Percentiles rank a stretch among this genome's conserved stretches.
These are phyloP conservation scores for Mandrillus leucophaeus DNA, from an alignment of 2,113 vertebrate genomes.

Conservation along the genomic window DNA sequence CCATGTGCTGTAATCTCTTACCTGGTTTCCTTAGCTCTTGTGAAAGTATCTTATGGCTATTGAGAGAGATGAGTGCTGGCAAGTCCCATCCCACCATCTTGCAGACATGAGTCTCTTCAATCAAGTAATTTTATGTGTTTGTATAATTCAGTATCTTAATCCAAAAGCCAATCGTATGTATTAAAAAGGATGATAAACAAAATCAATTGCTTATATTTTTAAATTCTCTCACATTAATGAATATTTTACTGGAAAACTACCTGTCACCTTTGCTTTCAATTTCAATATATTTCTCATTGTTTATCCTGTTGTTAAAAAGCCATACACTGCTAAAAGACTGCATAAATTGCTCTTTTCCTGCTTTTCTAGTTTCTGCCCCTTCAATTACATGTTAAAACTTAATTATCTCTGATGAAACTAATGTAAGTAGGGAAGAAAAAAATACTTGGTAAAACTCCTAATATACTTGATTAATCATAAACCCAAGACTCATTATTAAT, in stretches of 20 bases:
- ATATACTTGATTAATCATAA: not conserved
- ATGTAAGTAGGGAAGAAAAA: not conserved
- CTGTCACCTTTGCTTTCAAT: not conserved
- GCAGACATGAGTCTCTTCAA: not conserved
- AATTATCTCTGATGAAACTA: conserved; percentile 44
- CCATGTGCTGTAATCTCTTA: not conserved
- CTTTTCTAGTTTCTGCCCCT: conserved; percentile 25
- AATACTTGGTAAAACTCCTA: not conserved
- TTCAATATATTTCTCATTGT: not conserved
- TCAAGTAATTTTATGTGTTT: not conserved
- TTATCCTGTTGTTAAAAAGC: not conserved
- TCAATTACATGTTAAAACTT: conserved; percentile 20
- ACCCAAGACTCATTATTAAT: not conserved
- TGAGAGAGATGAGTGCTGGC: not conserved
- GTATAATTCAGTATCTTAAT: not conserved
- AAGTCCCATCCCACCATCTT: not conserved
- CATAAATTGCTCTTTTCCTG: not conserved
- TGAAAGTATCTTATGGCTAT: not conserved
- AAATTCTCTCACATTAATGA: not conserved
- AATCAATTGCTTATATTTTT: not conserved
- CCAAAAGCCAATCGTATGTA: not conserved
- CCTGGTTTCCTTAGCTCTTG: not conserved
- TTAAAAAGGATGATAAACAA: not conserved
- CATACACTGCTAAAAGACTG: not conserved
- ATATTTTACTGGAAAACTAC: not conserved